phyloP scores from a whole-genome alignment of 2,888 invertebrate species.

The Noctua comes region DNA sequence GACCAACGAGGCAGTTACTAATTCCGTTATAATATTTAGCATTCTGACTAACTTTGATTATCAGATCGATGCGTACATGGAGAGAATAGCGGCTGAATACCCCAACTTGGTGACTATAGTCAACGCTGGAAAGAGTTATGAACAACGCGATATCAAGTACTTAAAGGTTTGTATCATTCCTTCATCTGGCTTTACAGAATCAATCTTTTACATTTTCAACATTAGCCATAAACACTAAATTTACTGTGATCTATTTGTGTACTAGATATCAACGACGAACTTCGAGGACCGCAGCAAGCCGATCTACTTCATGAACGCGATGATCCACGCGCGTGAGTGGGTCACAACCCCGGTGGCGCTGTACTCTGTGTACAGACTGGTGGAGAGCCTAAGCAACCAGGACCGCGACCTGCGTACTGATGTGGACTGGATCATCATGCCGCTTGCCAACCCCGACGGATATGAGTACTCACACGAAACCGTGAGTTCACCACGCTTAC shows the following conservation, averaged over 20 bases:
- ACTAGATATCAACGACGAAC: constrained; percentile 90
- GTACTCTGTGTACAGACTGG: constrained; percentile 90
- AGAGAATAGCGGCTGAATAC: constrained; percentile 84
- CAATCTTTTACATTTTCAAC: background rate
- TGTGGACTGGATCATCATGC: constrained; percentile 92
- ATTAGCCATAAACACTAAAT: background rate
- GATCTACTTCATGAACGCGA: constrained; percentile 89
- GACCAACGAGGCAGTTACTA: background rate
- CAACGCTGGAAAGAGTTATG: constrained; percentile 90
- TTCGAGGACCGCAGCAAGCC: constrained; percentile 83
- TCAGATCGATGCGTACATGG: constrained; percentile 88
- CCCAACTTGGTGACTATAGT: constrained; percentile 89
- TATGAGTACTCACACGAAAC: constrained; percentile 92
- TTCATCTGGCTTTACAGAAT: background rate
- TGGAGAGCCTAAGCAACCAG: constrained; percentile 83
- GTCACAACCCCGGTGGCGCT: constrained; percentile 91
- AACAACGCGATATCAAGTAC: constrained; percentile 90
- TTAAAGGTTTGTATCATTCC: constrained; percentile 82
- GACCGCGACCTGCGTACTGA: constrained; percentile 86
- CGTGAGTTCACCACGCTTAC: constrained; percentile 77
- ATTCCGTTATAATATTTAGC: background rate
- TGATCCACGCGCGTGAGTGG: constrained; percentile 93
- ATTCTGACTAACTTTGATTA: background rate
- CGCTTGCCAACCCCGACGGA: constrained; percentile 93
- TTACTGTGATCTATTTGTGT: background rate